Conservation (phyloP, 2,797 vertebrate species). For the Pelobates cultripes region DNA sequence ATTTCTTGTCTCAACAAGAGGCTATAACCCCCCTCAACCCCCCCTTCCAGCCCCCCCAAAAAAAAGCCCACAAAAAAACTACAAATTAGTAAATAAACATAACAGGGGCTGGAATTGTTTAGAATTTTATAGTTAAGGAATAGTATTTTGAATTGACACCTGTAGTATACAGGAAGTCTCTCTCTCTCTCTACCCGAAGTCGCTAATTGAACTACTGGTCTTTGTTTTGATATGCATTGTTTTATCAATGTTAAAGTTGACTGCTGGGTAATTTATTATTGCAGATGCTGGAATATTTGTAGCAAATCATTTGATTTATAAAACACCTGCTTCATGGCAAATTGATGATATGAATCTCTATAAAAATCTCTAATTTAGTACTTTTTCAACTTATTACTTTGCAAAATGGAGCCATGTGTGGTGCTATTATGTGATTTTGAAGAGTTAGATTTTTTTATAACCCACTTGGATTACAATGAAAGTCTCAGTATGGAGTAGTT, state of each 20-base stretch:
- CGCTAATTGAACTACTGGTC: background rate
- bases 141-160: too few species aligned
- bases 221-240: background rate
- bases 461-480: too few species aligned
- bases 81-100: too few species aligned
- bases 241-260: background rate
- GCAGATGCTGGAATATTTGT: conserved; percentile 1
- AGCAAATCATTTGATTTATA: background rate
- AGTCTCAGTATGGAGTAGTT: too few species aligned
- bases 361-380: background rate
- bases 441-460: background rate
- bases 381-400: background rate
- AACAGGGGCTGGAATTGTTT: too few species aligned
- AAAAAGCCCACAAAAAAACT: too few species aligned
- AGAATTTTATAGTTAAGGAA: too few species aligned
- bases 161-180: too few species aligned
- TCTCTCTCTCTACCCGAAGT: too few species aligned
- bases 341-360: conserved; percentile 3
- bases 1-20: too few species aligned
- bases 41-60: too few species aligned
- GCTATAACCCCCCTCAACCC: too few species aligned
- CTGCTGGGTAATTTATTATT: background rate
- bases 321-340: background rate
- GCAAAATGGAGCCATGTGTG: background rate
- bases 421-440: background rate